These are phyloP conservation scores for Xiphophorus birchmanni DNA, from an alignment of 2,797 vertebrate species.

Conservation along the genomic window DNA sequence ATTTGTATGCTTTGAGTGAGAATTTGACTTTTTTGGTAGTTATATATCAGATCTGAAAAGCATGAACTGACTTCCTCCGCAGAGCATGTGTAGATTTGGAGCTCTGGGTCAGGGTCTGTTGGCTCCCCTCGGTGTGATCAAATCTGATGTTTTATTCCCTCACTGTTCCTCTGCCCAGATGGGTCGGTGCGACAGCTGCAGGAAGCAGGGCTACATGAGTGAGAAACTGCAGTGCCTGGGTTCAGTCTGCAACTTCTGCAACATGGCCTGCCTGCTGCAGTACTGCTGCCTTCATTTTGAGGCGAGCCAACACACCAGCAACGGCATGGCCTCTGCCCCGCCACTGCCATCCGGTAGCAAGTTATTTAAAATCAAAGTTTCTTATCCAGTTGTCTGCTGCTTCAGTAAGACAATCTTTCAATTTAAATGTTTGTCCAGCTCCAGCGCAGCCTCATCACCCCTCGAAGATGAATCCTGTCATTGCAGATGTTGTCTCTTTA, in stretches of 20 bases:
- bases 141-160: not conserved
- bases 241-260: conserved; percentile 94
- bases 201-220: conserved; percentile 90
- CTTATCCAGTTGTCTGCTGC: not conserved
- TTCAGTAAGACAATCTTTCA: not conserved
- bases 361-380: not conserved
- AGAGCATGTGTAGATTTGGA: not conserved
- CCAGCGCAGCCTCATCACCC: conserved; percentile 67
- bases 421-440: conserved; percentile 47
- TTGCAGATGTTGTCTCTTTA: conserved; percentile 94
- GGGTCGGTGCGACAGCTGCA: conserved; percentile 94
- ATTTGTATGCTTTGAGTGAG: not conserved
- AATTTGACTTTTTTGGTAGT: not conserved
- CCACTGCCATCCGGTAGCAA: conserved; percentile 60
- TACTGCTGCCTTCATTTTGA: conserved; percentile 88
- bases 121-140: not conserved
- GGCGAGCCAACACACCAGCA: conserved; percentile 59
- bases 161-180: conserved; percentile 78
- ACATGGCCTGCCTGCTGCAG: conserved; percentile 89
- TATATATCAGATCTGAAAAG: not conserved
- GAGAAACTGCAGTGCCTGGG: conserved; percentile 94
- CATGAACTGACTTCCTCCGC: not conserved
- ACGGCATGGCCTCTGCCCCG: conserved; percentile 63
- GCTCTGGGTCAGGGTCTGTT: not conserved
- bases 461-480: conserved; percentile 92